Evolutionary conservation across 2,888 invertebrate genomes (phyloP), one percentile per base, ranked within the genome.

Genomic region (Operophtera brumata): DNA sequence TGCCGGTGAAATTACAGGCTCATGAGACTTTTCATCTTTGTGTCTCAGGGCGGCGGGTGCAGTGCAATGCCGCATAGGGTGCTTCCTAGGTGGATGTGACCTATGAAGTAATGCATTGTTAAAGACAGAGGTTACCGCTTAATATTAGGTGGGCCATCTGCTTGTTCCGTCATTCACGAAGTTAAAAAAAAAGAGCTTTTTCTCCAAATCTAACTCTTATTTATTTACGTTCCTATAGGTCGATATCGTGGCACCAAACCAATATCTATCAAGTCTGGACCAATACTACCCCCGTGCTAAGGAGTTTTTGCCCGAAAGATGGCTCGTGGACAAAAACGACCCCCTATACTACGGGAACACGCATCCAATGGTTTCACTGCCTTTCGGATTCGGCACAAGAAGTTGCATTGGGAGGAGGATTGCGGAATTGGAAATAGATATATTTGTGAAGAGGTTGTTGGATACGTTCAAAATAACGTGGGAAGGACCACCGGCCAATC

Each of bases 271-370:
- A 37, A 37, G 37, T 11, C 12, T 91, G 69, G 93, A 93, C 10
- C 80, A 92, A 47, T 92, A 94, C 63, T 95, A 93, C 69, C 87
- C 92, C 0, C 83, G 90, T 10, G 86, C 94, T 7, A 70, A 84
- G 0, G 87, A 93, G 54, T 96, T 92, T 70, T 74, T 93, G 41
- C 96, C 96, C 0, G 96, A 96, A 73, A 85, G 96, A 36, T 97
- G 96, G 96, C 62, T 91, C 1, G 69, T 67, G 9, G 73, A 75
- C 0, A 83, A 83, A 58, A 64, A 64, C 4, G 81, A 86, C 40
- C 78, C 81, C 4, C 54, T 88, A 11, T 73, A 82, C 52, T 82
- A 90, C 32, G 84, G 86, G 35, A 79, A 86, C 12, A 79, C 87
- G 0, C 93, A 94, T 71, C 92, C 92, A 0, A 93, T 93, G 66